phyloP scores from a whole-genome alignment of 2,797 vertebrate genomes.

The Phrynocephalus guinanensis region DNA sequence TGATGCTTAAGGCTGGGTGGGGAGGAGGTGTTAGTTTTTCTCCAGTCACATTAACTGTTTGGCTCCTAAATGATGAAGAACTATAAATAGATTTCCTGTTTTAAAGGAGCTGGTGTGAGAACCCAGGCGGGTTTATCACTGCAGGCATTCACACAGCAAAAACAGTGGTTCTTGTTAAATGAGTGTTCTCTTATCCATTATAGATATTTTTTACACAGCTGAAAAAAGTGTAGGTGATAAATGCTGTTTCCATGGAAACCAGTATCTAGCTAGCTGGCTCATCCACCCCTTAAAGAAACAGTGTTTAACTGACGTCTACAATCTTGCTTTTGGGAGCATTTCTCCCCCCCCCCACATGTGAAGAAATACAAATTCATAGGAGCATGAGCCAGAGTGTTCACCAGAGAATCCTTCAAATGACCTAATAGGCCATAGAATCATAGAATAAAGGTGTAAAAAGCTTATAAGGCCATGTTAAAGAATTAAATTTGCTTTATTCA shows the following conservation, averaged over 20 bases:
- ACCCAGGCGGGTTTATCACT: background rate
- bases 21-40: background rate
- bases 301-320: background rate
- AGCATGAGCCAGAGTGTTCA: background rate
- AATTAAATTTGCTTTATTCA: too few species aligned
- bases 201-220: slow-evolving; percentile 24
- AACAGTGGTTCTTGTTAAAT: background rate
- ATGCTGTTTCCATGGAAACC: slow-evolving; percentile 41
- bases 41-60: background rate
- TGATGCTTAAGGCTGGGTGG: background rate
- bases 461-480: too few species aligned
- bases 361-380: background rate
- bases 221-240: slow-evolving; percentile 30
- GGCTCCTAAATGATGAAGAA: background rate
- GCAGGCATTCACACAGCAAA: slow-evolving; percentile 27
- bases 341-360: background rate
- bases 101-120: background rate
- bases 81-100: background rate
- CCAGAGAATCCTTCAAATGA: background rate
- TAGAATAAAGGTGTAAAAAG: too few species aligned
- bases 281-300: slow-evolving; percentile 20
- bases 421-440: background rate
- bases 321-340: slow-evolving; percentile 30
- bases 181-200: slow-evolving; percentile 11
- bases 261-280: slow-evolving; percentile 13